Percentiles rank a stretch among this genome's conserved stretches.
These are phyloP conservation scores for Pachyrhynchus sulphureomaculatus DNA, from an alignment of 1,140 invertebrate species.

Conservation along the genomic window DNA sequence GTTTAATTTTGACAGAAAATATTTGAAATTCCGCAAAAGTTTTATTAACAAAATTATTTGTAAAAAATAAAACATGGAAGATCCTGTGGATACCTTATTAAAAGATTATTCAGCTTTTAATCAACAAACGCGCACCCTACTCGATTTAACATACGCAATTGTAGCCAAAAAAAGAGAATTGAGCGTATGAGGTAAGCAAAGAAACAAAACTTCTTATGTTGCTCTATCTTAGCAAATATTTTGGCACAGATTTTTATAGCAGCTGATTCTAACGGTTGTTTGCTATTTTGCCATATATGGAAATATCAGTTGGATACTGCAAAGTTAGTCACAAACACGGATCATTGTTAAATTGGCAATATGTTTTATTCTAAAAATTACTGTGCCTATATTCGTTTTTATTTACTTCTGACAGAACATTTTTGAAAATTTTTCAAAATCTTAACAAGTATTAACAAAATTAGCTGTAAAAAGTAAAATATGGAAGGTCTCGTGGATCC, in stretches of 20 bases:
- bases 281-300: slow-evolving; percentile 45
- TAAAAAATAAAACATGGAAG: no score
- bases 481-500: slow-evolving; percentile 10
- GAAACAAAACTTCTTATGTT: no score
- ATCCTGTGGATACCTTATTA: no score
- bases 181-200: no score
- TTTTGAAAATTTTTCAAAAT: neutral
- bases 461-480: neutral
- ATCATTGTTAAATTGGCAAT: no score
- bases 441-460: neutral
- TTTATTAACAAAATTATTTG: no score
- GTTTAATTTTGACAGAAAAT: neutral
- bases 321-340: neutral
- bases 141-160: no score
- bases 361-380: neutral
- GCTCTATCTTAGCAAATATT: no score
- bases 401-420: neutral
- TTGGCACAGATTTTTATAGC: slow-evolving; percentile 10
- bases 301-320: slow-evolving; percentile 12
- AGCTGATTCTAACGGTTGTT: slow-evolving; percentile 39
- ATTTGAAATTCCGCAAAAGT: no score
- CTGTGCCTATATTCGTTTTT: neutral
- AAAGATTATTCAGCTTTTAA: no score
- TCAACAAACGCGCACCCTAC: no score
- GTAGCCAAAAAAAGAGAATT: no score